These are phyloP conservation scores for Crax fasciolata DNA, from an alignment of 2,797 vertebrate species.

Conservation along the genomic window DNA sequence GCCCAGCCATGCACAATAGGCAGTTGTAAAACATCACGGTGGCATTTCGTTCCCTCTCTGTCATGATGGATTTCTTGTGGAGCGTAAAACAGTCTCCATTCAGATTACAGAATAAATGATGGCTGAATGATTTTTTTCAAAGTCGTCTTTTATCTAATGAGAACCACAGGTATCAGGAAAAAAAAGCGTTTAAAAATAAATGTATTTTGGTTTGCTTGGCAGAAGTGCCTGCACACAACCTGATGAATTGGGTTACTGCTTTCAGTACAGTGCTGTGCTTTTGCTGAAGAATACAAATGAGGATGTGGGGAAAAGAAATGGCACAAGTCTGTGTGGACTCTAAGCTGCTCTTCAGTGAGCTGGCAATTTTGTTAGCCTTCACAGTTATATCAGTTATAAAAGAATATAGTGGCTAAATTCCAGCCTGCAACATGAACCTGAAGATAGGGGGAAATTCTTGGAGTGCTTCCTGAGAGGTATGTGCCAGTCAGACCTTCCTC, in stretches of 20 bases:
- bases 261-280: background rate
- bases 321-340: accelerated
- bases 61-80: background rate
- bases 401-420: background rate
- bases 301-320: background rate
- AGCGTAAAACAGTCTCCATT: background rate
- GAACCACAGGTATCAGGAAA: background rate
- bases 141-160: background rate
- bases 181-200: background rate
- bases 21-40: background rate
- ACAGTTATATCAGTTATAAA: background rate
- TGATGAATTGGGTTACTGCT: background rate
- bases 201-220: background rate
- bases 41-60: background rate
- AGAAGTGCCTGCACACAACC: background rate
- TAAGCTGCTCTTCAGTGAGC: background rate
- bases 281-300: background rate
- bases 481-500: background rate
- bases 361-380: background rate
- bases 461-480: background rate
- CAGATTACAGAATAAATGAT: background rate
- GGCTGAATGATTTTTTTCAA: background rate
- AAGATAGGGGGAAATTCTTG: background rate
- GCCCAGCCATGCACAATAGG: background rate
- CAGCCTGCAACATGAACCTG: background rate